Conservation (phyloP, 2,113 vertebrate genomes). For the Merops nubicus region DNA sequence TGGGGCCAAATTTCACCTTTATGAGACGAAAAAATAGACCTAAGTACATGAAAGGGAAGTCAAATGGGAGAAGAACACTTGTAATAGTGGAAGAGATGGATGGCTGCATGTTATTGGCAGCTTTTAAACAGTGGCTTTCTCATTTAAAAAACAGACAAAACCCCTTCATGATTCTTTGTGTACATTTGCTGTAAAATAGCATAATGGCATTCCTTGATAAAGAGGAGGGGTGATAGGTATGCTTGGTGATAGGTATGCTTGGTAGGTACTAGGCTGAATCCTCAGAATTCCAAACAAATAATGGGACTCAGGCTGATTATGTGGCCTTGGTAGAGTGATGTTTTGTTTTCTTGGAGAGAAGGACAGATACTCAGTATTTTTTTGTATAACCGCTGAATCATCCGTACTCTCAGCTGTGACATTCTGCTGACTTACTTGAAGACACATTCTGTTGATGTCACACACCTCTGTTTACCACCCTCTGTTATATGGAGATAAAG, state of each 20-base stretch:
- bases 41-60: background rate
- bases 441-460: background rate
- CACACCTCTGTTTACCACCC: background rate
- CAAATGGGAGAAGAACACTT: background rate
- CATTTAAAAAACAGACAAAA: background rate
- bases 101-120: background rate
- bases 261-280: background rate
- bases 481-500: background rate
- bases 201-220: background rate
- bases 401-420: background rate
- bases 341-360: background rate
- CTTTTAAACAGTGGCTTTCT: background rate
- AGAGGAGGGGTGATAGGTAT: background rate
- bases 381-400: background rate
- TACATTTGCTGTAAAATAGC: background rate
- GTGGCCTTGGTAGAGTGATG: background rate
- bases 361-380: background rate
- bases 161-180: background rate
- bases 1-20: background rate
- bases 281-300: background rate
- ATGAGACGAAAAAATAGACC: background rate
- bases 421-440: background rate
- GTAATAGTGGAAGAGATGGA: background rate
- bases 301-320: background rate
- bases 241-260: accelerated